A percentile compares a stretch with the other conserved stretches of the same genome.
These are phyloP conservation scores for Aphrophora alni DNA, from an alignment of 2,888 invertebrate species.

Conservation along the genomic window DNA sequence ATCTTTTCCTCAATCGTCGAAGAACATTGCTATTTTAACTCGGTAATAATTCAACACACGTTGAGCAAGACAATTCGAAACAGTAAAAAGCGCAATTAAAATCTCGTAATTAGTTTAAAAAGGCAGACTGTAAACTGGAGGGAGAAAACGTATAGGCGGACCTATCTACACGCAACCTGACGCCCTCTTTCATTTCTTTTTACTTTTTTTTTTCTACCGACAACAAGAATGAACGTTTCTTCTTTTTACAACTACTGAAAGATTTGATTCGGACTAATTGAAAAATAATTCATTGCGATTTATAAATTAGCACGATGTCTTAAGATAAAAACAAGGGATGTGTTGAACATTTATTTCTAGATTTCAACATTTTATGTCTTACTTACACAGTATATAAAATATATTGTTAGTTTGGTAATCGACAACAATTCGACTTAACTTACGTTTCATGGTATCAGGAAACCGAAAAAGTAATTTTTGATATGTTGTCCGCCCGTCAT, in stretches of 20 bases:
- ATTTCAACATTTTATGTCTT: no score
- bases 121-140: not conserved
- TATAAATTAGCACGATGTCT: no score
- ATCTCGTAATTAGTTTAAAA: conserved; percentile 33
- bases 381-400: no score
- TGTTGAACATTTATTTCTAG: no score
- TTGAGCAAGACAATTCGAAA: conserved; percentile 22
- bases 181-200: not conserved
- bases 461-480: no score
- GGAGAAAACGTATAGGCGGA: not conserved
- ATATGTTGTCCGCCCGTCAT: no score
- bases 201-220: not conserved
- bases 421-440: no score
- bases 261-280: not conserved
- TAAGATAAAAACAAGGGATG: no score
- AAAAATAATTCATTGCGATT: no score
- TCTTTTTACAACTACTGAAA: not conserved
- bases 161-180: not conserved
- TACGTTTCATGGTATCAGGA: no score
- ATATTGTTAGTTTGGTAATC: no score
- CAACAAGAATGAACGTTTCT: not conserved
- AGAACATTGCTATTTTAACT: not conserved
- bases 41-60: conserved; percentile 21
- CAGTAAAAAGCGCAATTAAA: conserved; percentile 35
- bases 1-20: conserved; percentile 36